A percentile compares a stretch with the other conserved stretches of the same genome.
Conservation (phyloP, 64 coral and sea anemone genomes). For the Hydrozoanthus tunicans region DNA sequence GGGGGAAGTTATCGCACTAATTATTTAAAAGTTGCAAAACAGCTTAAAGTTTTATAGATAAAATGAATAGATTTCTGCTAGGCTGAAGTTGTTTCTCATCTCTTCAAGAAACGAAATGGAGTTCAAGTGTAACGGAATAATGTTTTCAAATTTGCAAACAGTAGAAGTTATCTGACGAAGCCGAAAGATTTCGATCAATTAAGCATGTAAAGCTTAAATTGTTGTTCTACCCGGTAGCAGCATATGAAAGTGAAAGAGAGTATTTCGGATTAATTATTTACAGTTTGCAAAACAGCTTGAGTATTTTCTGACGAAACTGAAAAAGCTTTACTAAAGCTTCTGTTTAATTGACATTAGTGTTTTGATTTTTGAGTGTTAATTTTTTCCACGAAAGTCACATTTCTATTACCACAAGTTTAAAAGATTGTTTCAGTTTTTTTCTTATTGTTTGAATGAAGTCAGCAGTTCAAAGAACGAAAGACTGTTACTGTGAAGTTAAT, state of each 20-base stretch:
- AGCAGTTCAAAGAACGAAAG: neutral
- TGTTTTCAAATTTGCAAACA: too few relatives aligned
- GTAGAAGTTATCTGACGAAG: too few relatives aligned
- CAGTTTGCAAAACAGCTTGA: slow-evolving; percentile 21
- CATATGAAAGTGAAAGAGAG: neutral
- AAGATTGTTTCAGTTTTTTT: neutral
- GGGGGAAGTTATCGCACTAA: too few relatives aligned
- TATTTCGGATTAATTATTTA: slow-evolving; percentile 27
- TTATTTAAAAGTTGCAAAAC: too few relatives aligned
- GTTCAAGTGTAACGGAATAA: too few relatives aligned
- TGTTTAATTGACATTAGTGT: neutral
- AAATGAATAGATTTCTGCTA: too few relatives aligned
- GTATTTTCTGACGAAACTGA: neutral
- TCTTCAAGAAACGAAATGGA: too few relatives aligned
- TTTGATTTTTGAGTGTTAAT: neutral
- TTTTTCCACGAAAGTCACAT: neutral
- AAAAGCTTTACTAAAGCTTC: neutral
- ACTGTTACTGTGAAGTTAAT: slow-evolving; percentile 15
- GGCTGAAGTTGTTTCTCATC: too few relatives aligned
- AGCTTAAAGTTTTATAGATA: too few relatives aligned
- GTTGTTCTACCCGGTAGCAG: neutral
- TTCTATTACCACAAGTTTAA: neutral
- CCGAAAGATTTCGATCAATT: too few relatives aligned
- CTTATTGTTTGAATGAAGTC: neutral
- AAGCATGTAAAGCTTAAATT: too few relatives aligned